Base-by-base conservation (phyloP, 2,888 invertebrate genomes). In the Plutella xylostella region DNA sequence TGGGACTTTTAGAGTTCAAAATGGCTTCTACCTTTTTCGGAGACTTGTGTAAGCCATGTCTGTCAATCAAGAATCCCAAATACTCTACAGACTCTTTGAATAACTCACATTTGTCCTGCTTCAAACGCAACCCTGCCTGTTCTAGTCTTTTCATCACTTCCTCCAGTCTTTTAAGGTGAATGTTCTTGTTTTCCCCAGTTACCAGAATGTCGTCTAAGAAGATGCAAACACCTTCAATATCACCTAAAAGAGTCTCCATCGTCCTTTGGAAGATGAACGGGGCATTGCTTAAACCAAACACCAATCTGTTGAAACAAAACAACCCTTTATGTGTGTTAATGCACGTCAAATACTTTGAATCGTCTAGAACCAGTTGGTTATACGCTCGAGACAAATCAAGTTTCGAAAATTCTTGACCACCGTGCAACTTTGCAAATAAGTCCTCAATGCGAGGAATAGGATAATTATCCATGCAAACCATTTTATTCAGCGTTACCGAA, bases 191-290 rank as follows among this genome's bases (percentile, higher is more conserved):
- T 15, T 33, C 14, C 33, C 33, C n/a, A 3, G 33, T 33, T 33
- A 33, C n/a, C 7, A 33, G 33, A 7, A 33, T 15, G 14, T 33
- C 33, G 33, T 33, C 33, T 33, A 33, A 14, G 15, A 33, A 33
- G 7, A 7, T n/a, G 14, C 12, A 7, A 7, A 33, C 33, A 7
- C 33, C 33, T 15, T 33, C 33, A 3, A 33, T 45, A 15, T 20
- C 37, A 17, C 33, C 17, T 28, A 44, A 15, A 14, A 50, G 12
- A 21, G 39, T 18, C 19, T 48, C 37, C 42, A 39, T 18, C 28
- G 30, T 45, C 22, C 43, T 47, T 25, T 47, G 43, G 12, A 43
- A 47, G n/a, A 47, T 43, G 7, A 15, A 17, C 0, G 47, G 47
- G 12, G 43, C 28, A 15, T 11, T 18, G 4, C 34, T 5, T 22